A percentile compares a stretch with the other conserved stretches of the same genome.
Evolutionary conservation across 2,888 invertebrate species (phyloP).

Genomic region (Dorcus parallelipipedus): DNA sequence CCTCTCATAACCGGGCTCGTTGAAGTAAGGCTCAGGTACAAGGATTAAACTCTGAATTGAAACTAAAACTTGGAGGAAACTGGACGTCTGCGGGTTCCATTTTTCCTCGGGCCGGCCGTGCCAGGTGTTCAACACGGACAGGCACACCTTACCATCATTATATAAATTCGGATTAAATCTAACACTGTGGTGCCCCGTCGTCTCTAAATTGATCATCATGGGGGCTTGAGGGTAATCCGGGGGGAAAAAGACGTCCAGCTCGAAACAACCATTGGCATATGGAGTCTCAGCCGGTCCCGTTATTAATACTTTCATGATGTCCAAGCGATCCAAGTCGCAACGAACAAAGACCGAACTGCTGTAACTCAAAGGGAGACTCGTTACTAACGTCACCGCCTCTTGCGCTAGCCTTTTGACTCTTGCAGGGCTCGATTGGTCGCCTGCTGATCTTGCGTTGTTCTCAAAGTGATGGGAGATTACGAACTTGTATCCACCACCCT

Average conservation of each 20-base stretch:
- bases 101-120: slow-evolving; percentile 95
- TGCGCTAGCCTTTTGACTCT: slow-evolving; percentile 90
- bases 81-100: slow-evolving; percentile 95
- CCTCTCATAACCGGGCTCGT: slow-evolving; percentile 92
- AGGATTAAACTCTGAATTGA: slow-evolving; percentile 90
- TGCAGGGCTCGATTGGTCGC: slow-evolving; percentile 81
- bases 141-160: slow-evolving; percentile 93
- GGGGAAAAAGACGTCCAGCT: slow-evolving; percentile 87
- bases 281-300: slow-evolving; percentile 90
- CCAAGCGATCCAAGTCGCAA: slow-evolving; percentile 89
- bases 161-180: slow-evolving; percentile 92
- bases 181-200: slow-evolving; percentile 83
- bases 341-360: slow-evolving; percentile 94
- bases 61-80: slow-evolving; percentile 88
- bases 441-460: slow-evolving; percentile 79
- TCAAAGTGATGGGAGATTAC: slow-evolving; percentile 88
- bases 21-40: slow-evolving; percentile 91
- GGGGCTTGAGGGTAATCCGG: slow-evolving; percentile 68
- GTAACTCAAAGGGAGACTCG: slow-evolving; percentile 86
- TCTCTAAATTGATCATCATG: slow-evolving; percentile 88
- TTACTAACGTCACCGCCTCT: slow-evolving; percentile 90
- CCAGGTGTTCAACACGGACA: slow-evolving; percentile 95
- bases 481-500: slow-evolving; percentile 75
- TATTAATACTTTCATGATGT: slow-evolving; percentile 94
- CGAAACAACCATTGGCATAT: slow-evolving; percentile 88